These are phyloP conservation scores for Etheostoma cragini DNA, from an alignment of 2,113 vertebrate genomes.

Conservation along the genomic window DNA sequence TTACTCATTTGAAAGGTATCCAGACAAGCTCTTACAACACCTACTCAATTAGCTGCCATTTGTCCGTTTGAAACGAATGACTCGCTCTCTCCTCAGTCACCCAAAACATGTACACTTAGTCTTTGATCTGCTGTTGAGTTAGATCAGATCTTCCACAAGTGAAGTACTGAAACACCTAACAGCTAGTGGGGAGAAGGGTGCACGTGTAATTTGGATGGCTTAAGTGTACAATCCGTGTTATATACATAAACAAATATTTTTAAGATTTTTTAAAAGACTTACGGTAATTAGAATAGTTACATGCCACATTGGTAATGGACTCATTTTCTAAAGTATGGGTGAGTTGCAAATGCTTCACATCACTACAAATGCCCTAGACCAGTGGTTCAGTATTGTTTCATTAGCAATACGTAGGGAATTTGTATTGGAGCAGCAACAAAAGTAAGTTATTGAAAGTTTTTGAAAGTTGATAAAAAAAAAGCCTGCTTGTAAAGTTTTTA, in stretches of 20 bases:
- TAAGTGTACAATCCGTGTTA: neutral
- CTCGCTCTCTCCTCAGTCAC: constrained; percentile 57
- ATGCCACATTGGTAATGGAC: neutral
- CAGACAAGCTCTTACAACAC: constrained; percentile 69
- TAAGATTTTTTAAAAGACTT: neutral
- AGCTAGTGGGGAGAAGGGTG: neutral
- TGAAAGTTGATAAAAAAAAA: neutral
- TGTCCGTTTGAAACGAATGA: constrained; percentile 66
- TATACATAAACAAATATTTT: neutral
- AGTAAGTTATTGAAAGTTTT: neutral
- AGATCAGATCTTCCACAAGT: constrained; percentile 49
- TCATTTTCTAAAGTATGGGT: neutral
- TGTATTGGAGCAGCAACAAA: neutral
- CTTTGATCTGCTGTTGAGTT: constrained; percentile 48
- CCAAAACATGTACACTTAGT: constrained; percentile 45
- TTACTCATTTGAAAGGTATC: constrained; percentile 67
- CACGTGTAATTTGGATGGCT: neutral
- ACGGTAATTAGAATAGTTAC: neutral
- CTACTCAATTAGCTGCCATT: constrained; percentile 66
- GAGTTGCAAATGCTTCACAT: neutral
- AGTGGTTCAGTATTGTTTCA: neutral
- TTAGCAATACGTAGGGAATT: neutral
- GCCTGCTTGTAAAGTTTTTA: neutral
- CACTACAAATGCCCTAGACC: neutral
- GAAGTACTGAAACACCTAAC: constrained; percentile 40